phyloP scores from a whole-genome alignment of 2,888 invertebrate genomes.

The Eupithecia centaureata region DNA sequence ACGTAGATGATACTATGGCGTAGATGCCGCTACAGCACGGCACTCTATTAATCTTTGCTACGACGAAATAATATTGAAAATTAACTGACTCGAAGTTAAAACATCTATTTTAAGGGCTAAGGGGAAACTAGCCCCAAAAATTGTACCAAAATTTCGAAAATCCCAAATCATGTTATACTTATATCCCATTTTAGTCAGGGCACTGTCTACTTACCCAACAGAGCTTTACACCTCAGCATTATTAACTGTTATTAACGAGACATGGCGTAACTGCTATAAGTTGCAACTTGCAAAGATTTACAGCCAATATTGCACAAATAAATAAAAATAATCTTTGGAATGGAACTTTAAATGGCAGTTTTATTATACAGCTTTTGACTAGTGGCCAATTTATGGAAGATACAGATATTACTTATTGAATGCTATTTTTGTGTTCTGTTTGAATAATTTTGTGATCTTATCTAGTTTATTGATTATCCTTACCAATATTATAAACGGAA shows the following conservation, averaged over 20 bases:
- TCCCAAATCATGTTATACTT: too few species aligned
- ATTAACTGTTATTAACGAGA: slow-evolving; percentile 13
- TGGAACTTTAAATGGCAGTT: slow-evolving; percentile 57
- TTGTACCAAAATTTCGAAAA: too few species aligned
- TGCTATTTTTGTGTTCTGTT: slow-evolving; percentile 32
- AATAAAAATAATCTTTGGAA: slow-evolving; percentile 52
- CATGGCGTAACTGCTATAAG: slow-evolving; percentile 48
- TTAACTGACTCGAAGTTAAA: too few species aligned
- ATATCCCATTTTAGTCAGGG: neutral
- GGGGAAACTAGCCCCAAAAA: too few species aligned
- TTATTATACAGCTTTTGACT: slow-evolving; percentile 55
- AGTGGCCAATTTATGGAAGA: slow-evolving; percentile 54
- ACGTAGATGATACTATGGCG: too few species aligned
- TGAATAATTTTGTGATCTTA: too few species aligned
- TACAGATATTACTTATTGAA: slow-evolving; percentile 40
- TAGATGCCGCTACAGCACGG: too few species aligned
- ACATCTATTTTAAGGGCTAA: too few species aligned
- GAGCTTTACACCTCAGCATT: neutral
- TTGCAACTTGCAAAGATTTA: slow-evolving; percentile 58
- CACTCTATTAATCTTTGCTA: neutral
- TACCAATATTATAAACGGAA: too few species aligned
- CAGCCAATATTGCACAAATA: slow-evolving; percentile 55
- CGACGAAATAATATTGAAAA: neutral
- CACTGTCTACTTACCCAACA: neutral
- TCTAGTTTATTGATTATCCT: too few species aligned